phyloP scores from a whole-genome alignment of 2,113 vertebrate genomes.

The Salvelinus namaycush region DNA sequence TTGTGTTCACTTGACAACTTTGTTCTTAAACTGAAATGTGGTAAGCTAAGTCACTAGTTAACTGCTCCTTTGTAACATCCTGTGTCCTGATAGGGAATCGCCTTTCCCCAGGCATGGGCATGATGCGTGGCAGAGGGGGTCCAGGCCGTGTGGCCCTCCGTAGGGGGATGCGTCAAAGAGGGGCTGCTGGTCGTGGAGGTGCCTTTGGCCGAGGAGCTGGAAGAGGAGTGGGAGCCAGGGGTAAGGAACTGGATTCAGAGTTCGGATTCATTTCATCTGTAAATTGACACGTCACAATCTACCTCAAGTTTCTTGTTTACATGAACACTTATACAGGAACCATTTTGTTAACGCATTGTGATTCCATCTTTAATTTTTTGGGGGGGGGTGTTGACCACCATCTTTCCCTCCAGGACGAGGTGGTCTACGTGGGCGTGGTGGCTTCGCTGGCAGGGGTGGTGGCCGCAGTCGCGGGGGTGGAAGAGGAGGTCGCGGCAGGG shows the following conservation, averaged over 20 bases:
- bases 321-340: not conserved
- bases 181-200: constrained; percentile 80
- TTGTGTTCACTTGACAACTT: too few relatives aligned
- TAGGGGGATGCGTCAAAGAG: constrained; percentile 76
- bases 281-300: not conserved
- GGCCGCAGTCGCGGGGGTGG: constrained; percentile 84
- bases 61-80: too few relatives aligned
- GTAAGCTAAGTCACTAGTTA: too few relatives aligned
- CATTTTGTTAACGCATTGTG: not conserved
- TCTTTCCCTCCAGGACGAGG: constrained; percentile 76
- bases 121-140: constrained; percentile 83
- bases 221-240: constrained; percentile 72
- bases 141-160: constrained; percentile 84
- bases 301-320: not conserved
- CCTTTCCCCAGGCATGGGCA: constrained; percentile 68
- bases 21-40: too few relatives aligned
- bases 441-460: constrained; percentile 76
- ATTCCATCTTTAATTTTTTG: not conserved
- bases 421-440: constrained; percentile 85
- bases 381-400: not conserved
- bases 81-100: not conserved
- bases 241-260: not conserved
- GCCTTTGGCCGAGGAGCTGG: constrained; percentile 79
- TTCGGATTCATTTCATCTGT: not conserved
- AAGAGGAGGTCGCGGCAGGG: constrained; percentile 77